phyloP scores from a whole-genome alignment of 1,140 invertebrate genomes.

The Micrasema longulum region DNA sequence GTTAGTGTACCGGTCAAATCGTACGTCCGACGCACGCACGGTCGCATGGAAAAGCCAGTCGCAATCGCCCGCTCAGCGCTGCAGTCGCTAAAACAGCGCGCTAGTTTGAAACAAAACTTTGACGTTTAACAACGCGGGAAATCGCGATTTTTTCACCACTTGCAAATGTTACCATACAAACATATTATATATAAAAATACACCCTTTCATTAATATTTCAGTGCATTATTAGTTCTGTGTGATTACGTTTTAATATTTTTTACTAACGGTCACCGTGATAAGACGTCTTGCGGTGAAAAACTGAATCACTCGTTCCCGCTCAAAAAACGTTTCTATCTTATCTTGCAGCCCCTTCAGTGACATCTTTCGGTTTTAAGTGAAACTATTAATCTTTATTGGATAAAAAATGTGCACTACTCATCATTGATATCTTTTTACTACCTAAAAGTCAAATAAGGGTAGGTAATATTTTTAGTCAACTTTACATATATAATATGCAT shows the following conservation, averaged over 20 bases:
- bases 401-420: too few relatives aligned
- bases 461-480: too few relatives aligned
- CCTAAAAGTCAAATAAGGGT: too few relatives aligned
- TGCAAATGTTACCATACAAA: background rate
- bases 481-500: too few relatives aligned
- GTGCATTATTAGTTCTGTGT: background rate
- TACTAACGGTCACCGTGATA: background rate
- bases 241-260: background rate
- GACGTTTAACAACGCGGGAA: constrained; percentile 13
- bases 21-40: background rate
- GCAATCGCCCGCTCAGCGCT: constrained; percentile 21
- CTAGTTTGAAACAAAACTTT: constrained; percentile 11
- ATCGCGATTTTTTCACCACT: background rate
- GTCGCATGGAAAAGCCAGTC: constrained; percentile 25
- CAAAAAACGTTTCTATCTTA: background rate
- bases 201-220: background rate
- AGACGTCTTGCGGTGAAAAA: constrained; percentile 25
- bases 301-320: constrained; percentile 18
- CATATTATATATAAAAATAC: background rate
- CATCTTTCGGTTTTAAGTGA: constrained; percentile 17
- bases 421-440: too few relatives aligned
- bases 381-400: background rate
- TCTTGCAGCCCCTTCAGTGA: background rate
- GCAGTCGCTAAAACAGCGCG: constrained; percentile 27
- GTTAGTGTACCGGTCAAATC: constrained; percentile 24